Base-by-base conservation (phyloP, 1,140 invertebrate genomes). In the Musca domestica region DNA sequence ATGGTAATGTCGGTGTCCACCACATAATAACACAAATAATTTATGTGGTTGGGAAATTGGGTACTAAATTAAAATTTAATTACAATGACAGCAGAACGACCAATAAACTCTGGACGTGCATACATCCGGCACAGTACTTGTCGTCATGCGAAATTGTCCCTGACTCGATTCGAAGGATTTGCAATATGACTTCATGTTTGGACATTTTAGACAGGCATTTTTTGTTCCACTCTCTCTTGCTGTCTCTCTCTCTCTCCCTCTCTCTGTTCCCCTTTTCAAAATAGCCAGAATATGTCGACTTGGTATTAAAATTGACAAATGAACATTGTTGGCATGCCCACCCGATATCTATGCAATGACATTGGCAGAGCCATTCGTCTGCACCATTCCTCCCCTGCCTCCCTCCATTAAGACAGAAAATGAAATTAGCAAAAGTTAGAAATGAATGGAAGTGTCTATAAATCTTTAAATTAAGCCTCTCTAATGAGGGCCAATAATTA, bases 61-160 rank as follows among this genome's bases (percentile, higher is more conserved):
- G 52, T 64, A 69, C 68, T 69, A 69, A 69, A 69, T 69, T 69
- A 69, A 69, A 66, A 69, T 69, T 69, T 69, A 69, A 69, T 69
- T 69, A 69, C 66, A 67, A 69, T 66, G 65, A 66, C 54, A 69
- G 30, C 23, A 41, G 30, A 65, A 65, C 19, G 64, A 68, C 23
- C 48, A 51, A 54, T 63, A 49, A 41, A 22, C 25, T 34, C 27
- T 25, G 49, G 19, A 52, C 23, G 54, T 65, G 46, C 46, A 49
- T 20, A 46, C 15, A 19, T 10, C 51, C 51, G 49, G 47, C 25
- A 30, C n/a, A 30, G 48, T 46, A 48, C 12, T 30, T 25, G 47
- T 66, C 48, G 20, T 51, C 22, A 51, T 23, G 41, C 27, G 63
- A 17, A 22, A n/a, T 10, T 64, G 46, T 47, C 27, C 10, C 63